Evolutionary conservation across 1,140 invertebrate genomes (phyloP), one percentile per base, ranked within the genome.

Genomic region (Vollenhovia emeryi): DNA sequence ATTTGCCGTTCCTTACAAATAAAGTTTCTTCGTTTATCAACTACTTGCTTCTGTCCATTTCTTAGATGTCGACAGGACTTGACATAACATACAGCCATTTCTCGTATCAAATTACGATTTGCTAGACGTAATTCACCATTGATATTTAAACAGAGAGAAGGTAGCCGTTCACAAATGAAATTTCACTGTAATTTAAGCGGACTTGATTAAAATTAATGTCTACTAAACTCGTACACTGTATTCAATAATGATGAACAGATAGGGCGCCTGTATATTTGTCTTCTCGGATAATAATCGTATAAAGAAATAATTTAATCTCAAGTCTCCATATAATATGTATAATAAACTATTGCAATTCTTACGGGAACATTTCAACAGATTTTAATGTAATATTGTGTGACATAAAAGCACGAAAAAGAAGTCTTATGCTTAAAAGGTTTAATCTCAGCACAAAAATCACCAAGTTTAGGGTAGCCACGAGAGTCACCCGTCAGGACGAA

Each of bases 351-450:
- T 82, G 78, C 50, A 43, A 45, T 73, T 80, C 13, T 36, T 59
- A 50, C 30, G 21, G 55, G 27, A 71, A 57, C n/a, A 36, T 52
- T 50, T 64, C 55, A 71, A 82, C 27, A 43, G 48, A 71, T 27
- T 59, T 82, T 73, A 73, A 82, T 52, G n/a, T 71, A 71, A 82
- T 71, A 57, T 71, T 55, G 50, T 55, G 66, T 71, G 50, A 80
- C 21, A 55, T 57, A 69, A 80, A 80, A 80, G 78, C 78, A 73
- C 36, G 66, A 73, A 82, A 71, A 82, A 79, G 6, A 55, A 57
- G 24, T 27, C 50, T 80, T 71, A 59, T 33, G 33, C 13, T 71
- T 73, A 45, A 45, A 68, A 80, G 36, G 6, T 69, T 55, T 71
- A 80, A 82, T 82, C 2, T 82, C 50, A 8, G 48, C 13, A 33